phyloP scores from a whole-genome alignment of 2,888 invertebrate genomes.

The Athetis lepigone region DNA sequence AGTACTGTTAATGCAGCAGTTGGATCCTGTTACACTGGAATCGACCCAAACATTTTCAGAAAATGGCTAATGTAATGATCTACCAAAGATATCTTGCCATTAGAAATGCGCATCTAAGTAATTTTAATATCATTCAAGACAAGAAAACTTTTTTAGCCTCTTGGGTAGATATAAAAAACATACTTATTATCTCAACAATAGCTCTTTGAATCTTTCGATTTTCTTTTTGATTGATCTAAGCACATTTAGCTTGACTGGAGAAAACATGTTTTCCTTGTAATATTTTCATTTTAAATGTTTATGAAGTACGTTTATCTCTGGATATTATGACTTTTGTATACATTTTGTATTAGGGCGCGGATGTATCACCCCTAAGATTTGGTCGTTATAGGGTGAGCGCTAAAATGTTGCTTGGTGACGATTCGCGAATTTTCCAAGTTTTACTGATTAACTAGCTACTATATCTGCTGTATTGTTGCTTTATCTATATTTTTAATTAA shows the following conservation, averaged over 20 bases:
- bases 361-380: conserved; percentile 61
- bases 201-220: neutral
- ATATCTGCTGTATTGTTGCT: too few species aligned
- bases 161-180: neutral
- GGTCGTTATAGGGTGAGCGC: conserved; percentile 55
- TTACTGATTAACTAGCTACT: neutral
- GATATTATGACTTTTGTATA: conserved; percentile 45
- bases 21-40: too few species aligned
- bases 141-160: neutral
- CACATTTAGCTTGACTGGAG: neutral
- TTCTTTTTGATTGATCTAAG: too few species aligned
- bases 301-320: conserved; percentile 29
- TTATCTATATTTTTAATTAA: too few species aligned
- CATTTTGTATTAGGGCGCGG: conserved; percentile 48
- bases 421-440: neutral
- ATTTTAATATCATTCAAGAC: neutral
- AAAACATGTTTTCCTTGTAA: neutral
- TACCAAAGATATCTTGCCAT: too few species aligned
- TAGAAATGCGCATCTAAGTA: neutral
- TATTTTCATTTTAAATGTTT: conserved; percentile 35
- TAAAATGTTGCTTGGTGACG: conserved; percentile 59
- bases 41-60: too few species aligned
- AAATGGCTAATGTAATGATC: too few species aligned
- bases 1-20: too few species aligned
- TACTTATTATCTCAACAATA: neutral